A percentile compares a stretch with the other conserved stretches of the same genome.
These are phyloP conservation scores for Chelonus formosanus DNA, from an alignment of 2,888 invertebrate species.

Conservation along the genomic window DNA sequence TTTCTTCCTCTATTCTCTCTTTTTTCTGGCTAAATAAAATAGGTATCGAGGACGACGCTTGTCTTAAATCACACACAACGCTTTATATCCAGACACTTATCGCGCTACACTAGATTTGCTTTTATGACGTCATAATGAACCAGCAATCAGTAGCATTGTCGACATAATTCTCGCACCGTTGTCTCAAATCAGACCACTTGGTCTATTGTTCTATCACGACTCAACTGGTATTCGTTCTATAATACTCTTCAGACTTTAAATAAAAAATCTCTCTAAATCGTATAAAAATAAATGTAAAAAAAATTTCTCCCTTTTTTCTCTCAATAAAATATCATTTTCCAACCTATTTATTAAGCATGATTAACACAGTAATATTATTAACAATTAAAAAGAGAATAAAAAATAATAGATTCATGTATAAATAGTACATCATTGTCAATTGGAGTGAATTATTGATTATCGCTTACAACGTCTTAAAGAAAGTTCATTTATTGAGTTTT, in stretches of 20 bases:
- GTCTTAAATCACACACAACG: conserved; percentile 2
- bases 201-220: conserved; percentile 18
- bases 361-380: too few species aligned
- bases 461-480: too few species aligned
- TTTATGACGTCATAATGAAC: conserved; percentile 65
- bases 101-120: conserved; percentile 56
- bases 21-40: not conserved
- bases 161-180: conserved; percentile 62
- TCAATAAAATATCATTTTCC: too few species aligned
- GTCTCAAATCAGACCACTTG: conserved; percentile 51
- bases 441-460: too few species aligned
- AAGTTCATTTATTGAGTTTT: too few species aligned
- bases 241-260: not conserved
- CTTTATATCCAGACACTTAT: not conserved
- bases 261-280: not conserved
- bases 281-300: too few species aligned
- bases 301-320: too few species aligned
- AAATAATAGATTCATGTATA: too few species aligned
- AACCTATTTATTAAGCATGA: too few species aligned
- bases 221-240: conserved; percentile 1
- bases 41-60: not conserved
- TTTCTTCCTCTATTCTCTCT: too few species aligned
- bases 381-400: too few species aligned
- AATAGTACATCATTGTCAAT: too few species aligned
- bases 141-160: conserved; percentile 64